Evolutionary conservation across 2,113 vertebrate species (phyloP), one percentile per base, ranked within the genome.

Genomic region (Indri indri): DNA sequence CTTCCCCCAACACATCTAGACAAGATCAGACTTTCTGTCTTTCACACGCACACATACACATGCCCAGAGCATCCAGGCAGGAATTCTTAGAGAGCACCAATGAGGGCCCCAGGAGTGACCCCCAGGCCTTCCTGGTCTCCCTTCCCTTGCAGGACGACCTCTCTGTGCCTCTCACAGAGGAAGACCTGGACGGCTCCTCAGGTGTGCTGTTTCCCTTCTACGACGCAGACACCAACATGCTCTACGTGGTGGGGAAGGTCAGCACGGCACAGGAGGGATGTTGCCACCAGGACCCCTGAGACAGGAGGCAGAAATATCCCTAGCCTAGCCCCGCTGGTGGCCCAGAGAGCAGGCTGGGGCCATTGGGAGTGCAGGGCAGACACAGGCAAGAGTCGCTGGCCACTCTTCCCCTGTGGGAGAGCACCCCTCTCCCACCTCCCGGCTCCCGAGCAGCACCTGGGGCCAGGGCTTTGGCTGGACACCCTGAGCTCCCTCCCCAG

Each of bases 171-270:
- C 99, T 99, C 97, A 81, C 98, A 54, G 99, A 99, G 94, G 99
- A 99, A 77, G 99, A 99, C 97, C 97, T 99, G 95, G 99, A 99
- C 6, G 99, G 99, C 54, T 99, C 99, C 0, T 99, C 99, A 0
- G 99, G 99, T 3, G 98, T 99, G 0, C 96, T 99, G 11, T 99
- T 99, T 90, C 99, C 99, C 8, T 98, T 99, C 98, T 99, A 99
- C 3, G 99, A 99, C 68, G 97, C 98, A 0, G 99, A 99, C 98
- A 99, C 99, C 18, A 98, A 97, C 97, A 99, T 99, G 99, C 98
- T 99, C 81, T 99, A 99, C 0, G 83, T 99, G 54, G 99, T 99
- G 47, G 99, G 99, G 86, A 99, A 99, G 99, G 99, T 99, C 97
- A 96, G 99, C 88, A 86, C 88, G 52, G 73, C 50, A 2, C 0